phyloP scores from a whole-genome alignment of 1,140 invertebrate species.

The Tetramorium alpestre region DNA sequence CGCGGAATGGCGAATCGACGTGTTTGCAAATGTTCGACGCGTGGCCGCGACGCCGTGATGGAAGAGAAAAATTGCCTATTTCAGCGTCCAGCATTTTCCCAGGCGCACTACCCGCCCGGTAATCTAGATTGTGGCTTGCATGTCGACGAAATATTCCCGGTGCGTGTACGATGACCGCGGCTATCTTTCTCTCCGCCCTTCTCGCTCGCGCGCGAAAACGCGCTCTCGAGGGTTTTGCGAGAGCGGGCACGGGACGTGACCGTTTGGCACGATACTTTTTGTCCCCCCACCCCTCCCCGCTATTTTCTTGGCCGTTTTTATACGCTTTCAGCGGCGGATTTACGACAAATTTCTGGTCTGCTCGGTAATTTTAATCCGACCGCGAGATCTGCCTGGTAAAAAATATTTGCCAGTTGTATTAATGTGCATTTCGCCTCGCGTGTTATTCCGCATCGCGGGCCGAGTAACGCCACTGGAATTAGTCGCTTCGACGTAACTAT shows the following conservation, averaged over 20 bases:
- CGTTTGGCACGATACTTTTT: conserved; percentile 16
- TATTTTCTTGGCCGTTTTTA: neutral
- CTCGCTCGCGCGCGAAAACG: neutral
- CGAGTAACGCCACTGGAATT: neutral
- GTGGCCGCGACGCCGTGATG: conserved; percentile 34
- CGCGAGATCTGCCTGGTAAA: conserved; percentile 42
- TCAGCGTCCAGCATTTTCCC: conserved; percentile 62
- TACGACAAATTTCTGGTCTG: conserved; percentile 63
- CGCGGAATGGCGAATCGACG: conserved; percentile 57
- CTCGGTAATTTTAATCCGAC: conserved; percentile 47
- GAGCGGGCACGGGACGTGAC: neutral
- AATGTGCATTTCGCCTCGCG: conserved; percentile 52
- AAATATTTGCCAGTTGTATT: conserved; percentile 62
- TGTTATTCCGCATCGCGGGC: neutral
- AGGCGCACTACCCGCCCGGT: neutral
- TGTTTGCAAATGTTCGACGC: conserved; percentile 69
- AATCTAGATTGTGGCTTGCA: conserved; percentile 55
- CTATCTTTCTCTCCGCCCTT: neutral
- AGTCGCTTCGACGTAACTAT: neutral
- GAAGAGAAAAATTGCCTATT: conserved; percentile 66
- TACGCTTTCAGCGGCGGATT: conserved; percentile 45
- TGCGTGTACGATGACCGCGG: conserved; percentile 39
- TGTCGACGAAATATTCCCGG: conserved; percentile 1
- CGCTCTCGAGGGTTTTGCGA: conserved; percentile 1
- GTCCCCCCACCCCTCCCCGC: neutral